Conservation (phyloP, 2,797 vertebrate genomes). For the Semotilus atromaculatus region DNA sequence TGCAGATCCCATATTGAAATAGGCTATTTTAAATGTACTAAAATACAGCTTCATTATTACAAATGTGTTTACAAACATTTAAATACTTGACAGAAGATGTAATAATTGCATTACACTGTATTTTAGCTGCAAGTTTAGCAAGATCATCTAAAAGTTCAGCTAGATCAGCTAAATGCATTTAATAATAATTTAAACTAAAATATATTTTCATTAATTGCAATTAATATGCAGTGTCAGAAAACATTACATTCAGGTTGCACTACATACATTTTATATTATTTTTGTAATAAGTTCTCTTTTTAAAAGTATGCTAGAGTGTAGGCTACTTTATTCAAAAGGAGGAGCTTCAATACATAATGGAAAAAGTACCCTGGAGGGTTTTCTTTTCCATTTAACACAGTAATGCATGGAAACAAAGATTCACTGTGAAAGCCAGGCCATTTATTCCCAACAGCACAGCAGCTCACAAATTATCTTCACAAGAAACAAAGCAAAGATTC, state of each 20-base stretch:
- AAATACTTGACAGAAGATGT: too few relatives aligned
- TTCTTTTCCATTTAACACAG: not conserved
- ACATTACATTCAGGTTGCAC: not conserved
- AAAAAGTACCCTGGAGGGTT: not conserved
- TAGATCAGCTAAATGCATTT: not conserved
- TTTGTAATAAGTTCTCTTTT: not conserved
- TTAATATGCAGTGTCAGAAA: not conserved
- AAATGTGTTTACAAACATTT: too few relatives aligned
- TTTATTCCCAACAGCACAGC: not conserved
- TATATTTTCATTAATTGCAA: not conserved
- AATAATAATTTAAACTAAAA: not conserved
- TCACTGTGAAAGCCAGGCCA: not conserved
- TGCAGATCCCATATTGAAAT: too few relatives aligned
- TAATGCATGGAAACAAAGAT: slow-evolving; percentile 1
- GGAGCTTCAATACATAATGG: too few relatives aligned
- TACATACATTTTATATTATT: not conserved
- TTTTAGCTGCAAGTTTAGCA: not conserved
- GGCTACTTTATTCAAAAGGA: not conserved
- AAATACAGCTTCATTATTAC: too few relatives aligned
- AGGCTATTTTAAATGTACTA: not conserved
- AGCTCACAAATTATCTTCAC: not conserved
- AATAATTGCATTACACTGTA: too few relatives aligned
- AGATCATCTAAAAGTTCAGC: not conserved
- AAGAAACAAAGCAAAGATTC: not conserved
- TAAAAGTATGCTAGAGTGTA: not conserved